These are phyloP conservation scores for Graptemys geographica DNA, from an alignment of 2,797 vertebrate species.

Conservation along the genomic window DNA sequence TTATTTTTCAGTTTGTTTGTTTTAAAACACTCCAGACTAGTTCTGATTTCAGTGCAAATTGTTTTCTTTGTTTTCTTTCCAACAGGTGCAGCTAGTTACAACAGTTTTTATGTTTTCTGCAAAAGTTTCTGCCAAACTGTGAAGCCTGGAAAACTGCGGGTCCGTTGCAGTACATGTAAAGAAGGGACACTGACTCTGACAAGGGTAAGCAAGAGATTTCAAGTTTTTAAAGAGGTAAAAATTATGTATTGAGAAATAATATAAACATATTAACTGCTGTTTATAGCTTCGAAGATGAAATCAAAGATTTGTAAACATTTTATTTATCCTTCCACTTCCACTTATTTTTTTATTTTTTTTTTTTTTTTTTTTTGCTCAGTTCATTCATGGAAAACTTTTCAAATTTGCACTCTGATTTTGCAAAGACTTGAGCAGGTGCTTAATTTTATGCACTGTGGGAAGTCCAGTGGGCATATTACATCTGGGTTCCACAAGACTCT, in stretches of 20 bases:
- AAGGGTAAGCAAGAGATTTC: slow-evolving; percentile 81
- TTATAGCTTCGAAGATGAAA: not conserved
- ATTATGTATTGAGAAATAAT: not conserved
- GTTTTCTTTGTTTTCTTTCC: not conserved
- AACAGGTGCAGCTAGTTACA: slow-evolving; percentile 80
- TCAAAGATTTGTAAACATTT: not conserved
- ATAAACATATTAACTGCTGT: not conserved
- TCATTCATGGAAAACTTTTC: not conserved
- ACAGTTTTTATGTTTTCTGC: slow-evolving; percentile 92
- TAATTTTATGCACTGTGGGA: not conserved
- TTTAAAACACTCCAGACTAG: not conserved
- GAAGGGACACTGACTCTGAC: slow-evolving; percentile 87
- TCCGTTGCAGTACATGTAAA: slow-evolving; percentile 86
- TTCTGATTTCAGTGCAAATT: not conserved
- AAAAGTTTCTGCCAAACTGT: slow-evolving; percentile 86
- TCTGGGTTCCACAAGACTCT: not conserved
- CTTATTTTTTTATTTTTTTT: fast-evolving
- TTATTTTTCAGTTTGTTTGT: not conserved
- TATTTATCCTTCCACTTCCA: not conserved
- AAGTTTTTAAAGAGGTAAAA: not conserved
- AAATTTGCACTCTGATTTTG: not conserved
- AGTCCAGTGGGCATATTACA: not conserved
- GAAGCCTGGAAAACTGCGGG: slow-evolving; percentile 91
- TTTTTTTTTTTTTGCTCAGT: not conserved
- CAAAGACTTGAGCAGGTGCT: not conserved